Conservation (phyloP, 2,113 vertebrate genomes). For the Saguinus imperator region DNA sequence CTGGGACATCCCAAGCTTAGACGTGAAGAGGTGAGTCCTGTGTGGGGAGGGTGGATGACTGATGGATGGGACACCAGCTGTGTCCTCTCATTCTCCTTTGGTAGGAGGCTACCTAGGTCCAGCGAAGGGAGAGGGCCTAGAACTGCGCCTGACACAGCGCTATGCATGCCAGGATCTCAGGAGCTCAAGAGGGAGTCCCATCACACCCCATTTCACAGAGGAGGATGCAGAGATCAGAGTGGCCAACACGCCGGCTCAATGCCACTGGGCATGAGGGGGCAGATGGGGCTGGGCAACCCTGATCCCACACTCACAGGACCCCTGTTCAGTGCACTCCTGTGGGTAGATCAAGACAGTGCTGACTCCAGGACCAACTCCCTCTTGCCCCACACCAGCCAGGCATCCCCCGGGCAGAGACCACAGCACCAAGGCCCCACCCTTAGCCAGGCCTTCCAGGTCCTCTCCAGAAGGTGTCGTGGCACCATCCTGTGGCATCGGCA, state of each 20-base stretch:
- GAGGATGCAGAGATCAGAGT: neutral
- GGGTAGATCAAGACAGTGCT: too few species aligned
- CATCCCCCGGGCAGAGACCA: too few species aligned
- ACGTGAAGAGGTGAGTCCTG: neutral
- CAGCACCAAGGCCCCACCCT: neutral
- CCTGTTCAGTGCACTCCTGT: neutral
- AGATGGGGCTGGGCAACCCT: neutral
- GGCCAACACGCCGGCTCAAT: accelerated
- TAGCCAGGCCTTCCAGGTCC: too few species aligned
- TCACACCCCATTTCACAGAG: neutral
- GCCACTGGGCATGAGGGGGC: accelerated
- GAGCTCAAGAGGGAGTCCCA: neutral
- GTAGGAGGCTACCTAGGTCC: neutral
- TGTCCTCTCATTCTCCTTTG: accelerated
- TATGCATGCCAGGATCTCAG: accelerated
- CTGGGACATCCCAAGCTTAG: neutral
- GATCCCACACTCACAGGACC: too few species aligned
- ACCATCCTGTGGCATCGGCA: neutral
- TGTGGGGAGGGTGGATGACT: neutral
- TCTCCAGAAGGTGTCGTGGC: neutral
- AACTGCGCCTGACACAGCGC: accelerated
- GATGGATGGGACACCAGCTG: too few species aligned
- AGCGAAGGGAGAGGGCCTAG: neutral
- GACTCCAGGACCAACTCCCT: too few species aligned
- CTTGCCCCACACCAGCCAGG: too few species aligned